Percentiles rank a stretch among this genome's conserved stretches.
phyloP scores from a whole-genome alignment of 2,888 invertebrate genomes.

The Brenthis hecate region DNA sequence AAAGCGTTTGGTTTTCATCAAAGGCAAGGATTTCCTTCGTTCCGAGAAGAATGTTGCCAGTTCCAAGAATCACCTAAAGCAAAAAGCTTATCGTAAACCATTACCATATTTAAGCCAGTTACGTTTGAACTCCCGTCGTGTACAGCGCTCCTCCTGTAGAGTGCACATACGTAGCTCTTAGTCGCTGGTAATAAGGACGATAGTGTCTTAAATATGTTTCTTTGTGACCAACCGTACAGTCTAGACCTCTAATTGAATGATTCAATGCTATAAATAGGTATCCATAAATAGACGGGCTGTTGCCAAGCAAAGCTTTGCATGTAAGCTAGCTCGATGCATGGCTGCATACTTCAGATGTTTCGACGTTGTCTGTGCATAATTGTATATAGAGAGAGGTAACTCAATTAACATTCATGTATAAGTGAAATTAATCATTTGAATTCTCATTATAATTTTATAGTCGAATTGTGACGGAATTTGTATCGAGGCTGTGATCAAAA shows the following conservation, averaged over 20 bases:
- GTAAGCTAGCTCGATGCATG: constrained; percentile 23
- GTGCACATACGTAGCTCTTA: constrained; percentile 12
- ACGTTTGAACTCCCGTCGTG: constrained; percentile 23
- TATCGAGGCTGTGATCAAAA: background rate
- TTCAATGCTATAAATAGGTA: constrained; percentile 61
- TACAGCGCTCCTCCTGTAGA: background rate
- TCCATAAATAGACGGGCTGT: constrained; percentile 58
- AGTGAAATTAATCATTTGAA: background rate
- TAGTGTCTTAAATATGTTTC: constrained; percentile 25
- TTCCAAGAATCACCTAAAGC: constrained; percentile 32
- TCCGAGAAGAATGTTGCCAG: constrained; percentile 33
- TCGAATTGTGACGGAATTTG: background rate
- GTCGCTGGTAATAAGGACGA: constrained; percentile 22
- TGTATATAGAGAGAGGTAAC: constrained; percentile 19
- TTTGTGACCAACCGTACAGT: constrained; percentile 40
- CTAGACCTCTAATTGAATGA: constrained; percentile 65
- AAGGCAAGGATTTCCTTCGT: constrained; percentile 26
- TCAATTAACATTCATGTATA: constrained; percentile 16
- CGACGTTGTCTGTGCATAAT: constrained; percentile 16
- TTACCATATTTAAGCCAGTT: constrained; percentile 30
- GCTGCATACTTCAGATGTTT: constrained; percentile 29
- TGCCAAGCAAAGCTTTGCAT: constrained; percentile 49
- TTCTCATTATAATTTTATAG: background rate
- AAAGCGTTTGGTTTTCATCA: constrained; percentile 12
- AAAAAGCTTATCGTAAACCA: constrained; percentile 32